Evolutionary conservation across 1,140 invertebrate genomes (phyloP), one percentile per base, ranked within the genome.

Genomic region (Geopemphigus sp.): DNA sequence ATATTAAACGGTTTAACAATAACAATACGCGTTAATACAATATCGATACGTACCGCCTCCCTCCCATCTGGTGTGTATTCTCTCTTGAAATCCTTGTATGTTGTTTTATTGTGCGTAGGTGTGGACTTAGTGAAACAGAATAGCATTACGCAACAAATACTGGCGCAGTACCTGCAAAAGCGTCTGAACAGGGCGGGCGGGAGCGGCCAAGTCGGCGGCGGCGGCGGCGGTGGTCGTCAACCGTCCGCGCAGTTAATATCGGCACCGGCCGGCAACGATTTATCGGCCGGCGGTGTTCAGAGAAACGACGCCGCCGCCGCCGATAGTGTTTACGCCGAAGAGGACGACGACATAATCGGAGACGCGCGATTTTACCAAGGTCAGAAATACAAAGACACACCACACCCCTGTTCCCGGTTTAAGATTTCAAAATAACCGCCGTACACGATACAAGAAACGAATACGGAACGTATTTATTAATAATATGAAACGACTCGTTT

Each of bases 111-210:
- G 80, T 74, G 47, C 68, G 56, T 81, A 73, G 64, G 81, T 83
- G 59, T 80, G 80, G 90, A 91, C 85, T 84, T 91, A 84, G 88
- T 88, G 82, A 85, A 90, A 63, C 90, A 92, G 87, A 92, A 92
- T 86, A 87, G 88, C 84, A 91, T 91, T 84, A 92, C 90, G 24
- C 87, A 90, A 84, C 89, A 91, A 86, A 91, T 92, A 81, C 87
- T 92, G 76, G 89, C 90, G 83, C 90, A 90, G 81, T 92, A 88
- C 83, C 86, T 92, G 73, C 90, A 91, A 84, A 88, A 89, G 82
- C 88, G 89, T 29, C 83, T 91, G 56, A 63, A 26, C 56, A 61
- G 74, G 57, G 56, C 74, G 57, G 74, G 74, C 32, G 22, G 56
- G 39, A 89, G 88, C 83, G 87, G 26, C 8, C 68, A 29, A 26